A percentile compares a stretch with the other conserved stretches of the same genome.
phyloP scores from a whole-genome alignment of 2,888 invertebrate genomes.

The Sclerodermus sp. region DNA sequence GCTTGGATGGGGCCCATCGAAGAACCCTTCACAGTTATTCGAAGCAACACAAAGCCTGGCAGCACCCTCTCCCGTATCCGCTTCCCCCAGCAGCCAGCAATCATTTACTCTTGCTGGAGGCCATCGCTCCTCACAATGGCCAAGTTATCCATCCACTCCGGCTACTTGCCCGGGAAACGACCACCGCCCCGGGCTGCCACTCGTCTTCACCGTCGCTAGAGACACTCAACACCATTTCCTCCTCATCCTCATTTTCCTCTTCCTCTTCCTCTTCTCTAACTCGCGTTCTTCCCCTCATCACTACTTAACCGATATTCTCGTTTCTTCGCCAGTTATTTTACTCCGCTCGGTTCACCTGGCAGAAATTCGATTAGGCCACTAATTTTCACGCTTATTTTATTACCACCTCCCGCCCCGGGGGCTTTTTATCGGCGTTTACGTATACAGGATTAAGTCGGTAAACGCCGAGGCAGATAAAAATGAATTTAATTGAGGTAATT shows the following conservation, averaged over 20 bases:
- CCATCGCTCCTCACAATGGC: constrained; percentile 53
- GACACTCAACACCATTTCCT: constrained; percentile 5
- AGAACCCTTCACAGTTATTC: constrained; percentile 51
- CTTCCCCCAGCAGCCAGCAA: constrained; percentile 49
- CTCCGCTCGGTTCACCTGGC: constrained; percentile 22
- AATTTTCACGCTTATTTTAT: not conserved
- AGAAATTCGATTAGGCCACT: not conserved
- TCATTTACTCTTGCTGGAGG: constrained; percentile 55
- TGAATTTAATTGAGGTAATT: too few species aligned
- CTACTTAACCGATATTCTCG: constrained; percentile 10
- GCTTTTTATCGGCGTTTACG: too few species aligned
- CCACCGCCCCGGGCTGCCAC: constrained; percentile 39
- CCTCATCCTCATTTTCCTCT: constrained; percentile 2
- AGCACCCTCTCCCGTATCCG: constrained; percentile 45
- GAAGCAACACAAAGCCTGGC: constrained; percentile 53
- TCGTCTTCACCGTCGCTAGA: constrained; percentile 30
- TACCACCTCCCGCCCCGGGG: too few species aligned
- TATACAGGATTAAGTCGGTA: too few species aligned
- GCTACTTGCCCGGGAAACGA: constrained; percentile 46
- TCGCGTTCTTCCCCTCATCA: constrained; percentile 8
- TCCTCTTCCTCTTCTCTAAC: not conserved
- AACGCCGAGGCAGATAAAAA: too few species aligned
- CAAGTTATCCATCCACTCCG: constrained; percentile 55
- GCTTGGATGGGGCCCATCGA: constrained; percentile 37
- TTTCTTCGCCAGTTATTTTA: constrained; percentile 19